Evolutionary conservation across 2,888 invertebrate genomes (phyloP), one percentile per base, ranked within the genome.

Genomic region (Bellardia bayeri): DNA sequence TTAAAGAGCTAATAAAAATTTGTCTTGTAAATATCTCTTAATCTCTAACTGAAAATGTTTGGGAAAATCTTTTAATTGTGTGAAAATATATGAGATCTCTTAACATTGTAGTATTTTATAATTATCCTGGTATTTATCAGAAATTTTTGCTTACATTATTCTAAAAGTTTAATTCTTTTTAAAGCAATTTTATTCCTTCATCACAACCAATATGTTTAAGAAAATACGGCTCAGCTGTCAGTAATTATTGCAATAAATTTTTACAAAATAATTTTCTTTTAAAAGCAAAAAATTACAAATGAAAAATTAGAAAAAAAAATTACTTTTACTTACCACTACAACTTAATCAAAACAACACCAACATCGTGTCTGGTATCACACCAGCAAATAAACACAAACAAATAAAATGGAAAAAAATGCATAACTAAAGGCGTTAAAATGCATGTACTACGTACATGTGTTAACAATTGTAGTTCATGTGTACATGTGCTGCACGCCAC

Each of bases 371-470:
- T 71, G 66, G 0, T 72, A 79, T 84, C 54, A 84, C 83, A 84
- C 83, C 40, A 80, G 16, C 64, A 56, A 16, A 13, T 56, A 56
- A 78, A 56, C 2, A 45, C 71, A 76, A 68, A 16, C 23, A 23
- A 23, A 23, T 23, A 23, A 1, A 23, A 23, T 1, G 23, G 1
- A 72, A 58, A 51, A 16, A 72, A 56, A 16, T 79, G 82, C 66
- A 83, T 76, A 87, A 80, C 83, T 76, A 33, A 83, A 81, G 86
- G 86, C 80, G 80, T 81, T 83, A 54, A 42, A 83, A 76, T 83
- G 64, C 78, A 42, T 79, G 79, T 56, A 80, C 51, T 56, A 80
- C 51, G 54, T 58, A 66, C 68, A 78, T 82, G 69, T 82, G 86
- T 86, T 82, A 82, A 75, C 82, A 83, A 83, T 76, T 78, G 58